These are phyloP conservation scores for Sebastes flavidus DNA, from an alignment of 2,797 vertebrate species.

Conservation along the genomic window DNA sequence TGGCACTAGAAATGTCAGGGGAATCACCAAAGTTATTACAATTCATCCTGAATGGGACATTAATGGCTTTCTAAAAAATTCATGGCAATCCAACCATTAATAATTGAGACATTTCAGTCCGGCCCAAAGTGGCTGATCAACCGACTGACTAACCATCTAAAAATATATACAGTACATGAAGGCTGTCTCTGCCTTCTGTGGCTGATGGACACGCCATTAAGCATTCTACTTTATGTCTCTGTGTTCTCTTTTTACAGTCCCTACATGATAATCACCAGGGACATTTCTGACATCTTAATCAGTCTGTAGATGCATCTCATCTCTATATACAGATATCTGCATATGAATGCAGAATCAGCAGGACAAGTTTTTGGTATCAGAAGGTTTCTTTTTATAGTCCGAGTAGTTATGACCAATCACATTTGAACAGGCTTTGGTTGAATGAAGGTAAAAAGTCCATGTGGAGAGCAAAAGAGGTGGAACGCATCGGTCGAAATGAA, in stretches of 20 bases:
- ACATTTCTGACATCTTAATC: neutral
- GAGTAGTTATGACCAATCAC: neutral
- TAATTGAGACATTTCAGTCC: neutral
- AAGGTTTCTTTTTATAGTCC: neutral
- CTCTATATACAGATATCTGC: neutral
- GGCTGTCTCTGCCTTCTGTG: neutral
- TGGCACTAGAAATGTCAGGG: neutral
- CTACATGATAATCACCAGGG: neutral
- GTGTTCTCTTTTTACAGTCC: neutral
- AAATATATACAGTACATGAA: neutral
- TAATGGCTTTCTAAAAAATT: neutral
- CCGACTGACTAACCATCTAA: neutral
- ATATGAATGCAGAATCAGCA: neutral
- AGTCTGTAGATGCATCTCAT: neutral
- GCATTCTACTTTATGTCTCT: neutral
- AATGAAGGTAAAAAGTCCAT: neutral
- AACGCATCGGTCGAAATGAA: neutral
- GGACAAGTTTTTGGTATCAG: too few species aligned
- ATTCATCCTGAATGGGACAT: neutral
- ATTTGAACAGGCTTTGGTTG: too few species aligned
- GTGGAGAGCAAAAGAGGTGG: neutral
- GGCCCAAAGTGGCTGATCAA: neutral
- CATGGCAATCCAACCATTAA: neutral
- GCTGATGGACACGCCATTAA: neutral
- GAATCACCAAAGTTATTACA: neutral